Percentiles rank a stretch among this genome's conserved stretches.
Conservation (phyloP, 2,113 vertebrate species). For the Lepisosteus osseus region DNA sequence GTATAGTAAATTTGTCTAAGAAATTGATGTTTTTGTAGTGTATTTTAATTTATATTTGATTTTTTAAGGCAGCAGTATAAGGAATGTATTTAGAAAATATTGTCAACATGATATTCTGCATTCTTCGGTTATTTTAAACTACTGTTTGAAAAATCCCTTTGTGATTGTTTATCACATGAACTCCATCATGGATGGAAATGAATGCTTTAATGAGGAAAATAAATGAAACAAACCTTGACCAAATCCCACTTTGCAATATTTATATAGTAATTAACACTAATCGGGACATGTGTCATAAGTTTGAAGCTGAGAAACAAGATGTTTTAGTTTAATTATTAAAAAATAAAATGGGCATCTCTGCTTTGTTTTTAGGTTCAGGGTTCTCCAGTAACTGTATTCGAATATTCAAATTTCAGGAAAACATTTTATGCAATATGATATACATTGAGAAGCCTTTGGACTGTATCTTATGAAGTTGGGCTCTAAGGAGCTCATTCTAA, state of each 20-base stretch:
- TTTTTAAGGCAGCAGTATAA: constrained; percentile 20
- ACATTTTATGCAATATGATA: not conserved
- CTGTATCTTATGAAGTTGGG: not conserved
- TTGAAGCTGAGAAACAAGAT: not conserved
- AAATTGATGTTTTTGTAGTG: constrained; percentile 23
- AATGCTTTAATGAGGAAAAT: not conserved
- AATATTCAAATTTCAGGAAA: not conserved
- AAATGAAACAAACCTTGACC: not conserved
- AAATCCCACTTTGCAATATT: no score
- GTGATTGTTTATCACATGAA: constrained; percentile 36
- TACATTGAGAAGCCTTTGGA: no score
- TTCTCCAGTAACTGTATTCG: not conserved
- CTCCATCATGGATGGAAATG: constrained; percentile 3
- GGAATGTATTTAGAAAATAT: not conserved
- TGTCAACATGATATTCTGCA: constrained; percentile 5
- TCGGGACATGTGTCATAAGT: not conserved
- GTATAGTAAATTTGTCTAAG: constrained; percentile 18
- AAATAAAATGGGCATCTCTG: not conserved
- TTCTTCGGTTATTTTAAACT: not conserved
- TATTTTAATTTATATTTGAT: constrained; percentile 27
- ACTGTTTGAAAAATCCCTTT: constrained; percentile 1
- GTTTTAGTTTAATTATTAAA: constrained; percentile 6
- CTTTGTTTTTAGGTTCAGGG: not conserved
- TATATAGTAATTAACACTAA: no score
- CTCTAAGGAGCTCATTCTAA: not conserved